Base-by-base conservation (phyloP, 30 jellyfish, hydroid and myxozoan genomes). In the Hydractinia echinata region DNA sequence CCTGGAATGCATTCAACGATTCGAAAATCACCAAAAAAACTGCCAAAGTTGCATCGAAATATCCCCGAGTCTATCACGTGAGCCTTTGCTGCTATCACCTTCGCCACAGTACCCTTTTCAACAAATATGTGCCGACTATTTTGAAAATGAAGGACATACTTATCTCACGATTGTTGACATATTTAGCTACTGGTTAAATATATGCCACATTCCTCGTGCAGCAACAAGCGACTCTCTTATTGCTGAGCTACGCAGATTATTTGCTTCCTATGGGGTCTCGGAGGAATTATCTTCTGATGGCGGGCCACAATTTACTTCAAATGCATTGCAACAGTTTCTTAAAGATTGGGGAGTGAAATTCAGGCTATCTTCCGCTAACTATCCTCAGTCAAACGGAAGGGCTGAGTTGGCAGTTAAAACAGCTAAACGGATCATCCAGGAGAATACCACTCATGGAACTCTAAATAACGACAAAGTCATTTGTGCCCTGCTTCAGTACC, bases 341-440 rank as follows among this genome's bases (percentile, higher is more conserved):
- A 3, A 64, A 0, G 8, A 3, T 0, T 64, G 74, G 74, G 18
- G 74, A 9, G 39, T 64, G 0, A 44, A 50, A 19, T 4, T 3
- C n/a, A 7, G 81, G 0, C 4, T 71, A 0, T 71, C 81, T 4
- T 71, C 81, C 4, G 81, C 67, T 0, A 0, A 70, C 0, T 71
- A 71, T 67, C 81, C 81, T 2, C 81, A 71, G 67, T 4, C 81
- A 1, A 71, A 71, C 4, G 81, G 81, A 3, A 70, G 81, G 0
- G 67, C 81, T 1, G 67, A 71, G 3, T 67, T 71, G 1, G 81
- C 68, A 7, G 53, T 71, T 0, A 71, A 71, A 4, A 4, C 81
- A 9, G 81, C 81, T 4, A 71, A 71, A 71, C 68, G 81, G 1
- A 71, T 71, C 81, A 71, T 71, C 69, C 9, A 19, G 6, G 66